Conservation (phyloP, 1,140 invertebrate species). For the Gryon sp. region DNA sequence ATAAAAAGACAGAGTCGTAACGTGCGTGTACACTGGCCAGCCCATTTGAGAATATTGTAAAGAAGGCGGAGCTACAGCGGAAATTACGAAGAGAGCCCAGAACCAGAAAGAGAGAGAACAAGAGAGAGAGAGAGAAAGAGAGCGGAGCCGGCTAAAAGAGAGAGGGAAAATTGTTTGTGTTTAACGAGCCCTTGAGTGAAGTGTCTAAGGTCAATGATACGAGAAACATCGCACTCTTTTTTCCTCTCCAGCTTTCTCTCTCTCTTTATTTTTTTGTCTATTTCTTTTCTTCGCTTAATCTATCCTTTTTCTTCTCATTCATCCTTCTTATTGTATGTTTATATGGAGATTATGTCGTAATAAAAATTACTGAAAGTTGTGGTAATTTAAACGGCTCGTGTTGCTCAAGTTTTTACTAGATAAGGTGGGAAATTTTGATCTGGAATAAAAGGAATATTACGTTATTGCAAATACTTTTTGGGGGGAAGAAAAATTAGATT, state of each 20-base stretch:
- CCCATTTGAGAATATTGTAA: slow-evolving; percentile 72
- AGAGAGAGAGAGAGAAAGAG: too few relatives aligned
- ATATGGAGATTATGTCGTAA: too few relatives aligned
- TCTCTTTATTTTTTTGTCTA: slow-evolving; percentile 4
- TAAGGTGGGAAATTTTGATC: too few relatives aligned
- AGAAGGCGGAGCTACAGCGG: slow-evolving; percentile 57
- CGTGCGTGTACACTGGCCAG: slow-evolving; percentile 75
- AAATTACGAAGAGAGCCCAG: slow-evolving; percentile 54
- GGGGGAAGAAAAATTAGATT: too few relatives aligned
- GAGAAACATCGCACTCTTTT: slow-evolving; percentile 46
- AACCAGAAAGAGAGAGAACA: slow-evolving; percentile 3
- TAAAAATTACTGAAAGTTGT: too few relatives aligned
- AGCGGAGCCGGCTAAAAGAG: slow-evolving; percentile 33
- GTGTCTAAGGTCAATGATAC: slow-evolving; percentile 73
- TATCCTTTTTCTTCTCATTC: slow-evolving; percentile 14
- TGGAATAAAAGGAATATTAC: too few relatives aligned
- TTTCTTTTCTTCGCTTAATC: too few relatives aligned
- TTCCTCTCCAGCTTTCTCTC: slow-evolving; percentile 3
- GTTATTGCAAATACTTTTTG: too few relatives aligned
- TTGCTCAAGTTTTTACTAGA: too few relatives aligned
- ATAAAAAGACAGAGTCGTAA: slow-evolving; percentile 78
- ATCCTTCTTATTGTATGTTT: too few relatives aligned
- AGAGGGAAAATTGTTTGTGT: slow-evolving; percentile 61
- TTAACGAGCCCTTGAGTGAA: slow-evolving; percentile 71
- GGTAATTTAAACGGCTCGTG: too few relatives aligned